Conservation (phyloP, 2,113 vertebrate species). For the Oryzias celebensis region DNA sequence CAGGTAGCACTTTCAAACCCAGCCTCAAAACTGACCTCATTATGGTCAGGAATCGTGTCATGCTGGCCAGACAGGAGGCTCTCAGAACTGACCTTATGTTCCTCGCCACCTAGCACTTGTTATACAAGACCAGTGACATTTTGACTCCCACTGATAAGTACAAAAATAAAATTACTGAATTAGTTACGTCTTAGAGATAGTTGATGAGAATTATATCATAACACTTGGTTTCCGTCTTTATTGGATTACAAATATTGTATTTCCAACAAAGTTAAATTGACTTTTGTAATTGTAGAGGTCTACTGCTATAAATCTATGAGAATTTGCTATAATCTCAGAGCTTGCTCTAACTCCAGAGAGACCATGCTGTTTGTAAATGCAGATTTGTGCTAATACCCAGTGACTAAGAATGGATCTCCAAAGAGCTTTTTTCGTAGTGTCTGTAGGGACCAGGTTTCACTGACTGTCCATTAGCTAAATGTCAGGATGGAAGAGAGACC, state of each 20-base stretch:
- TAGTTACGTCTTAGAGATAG: neutral
- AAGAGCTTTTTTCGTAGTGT: conserved; percentile 16
- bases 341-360: conserved; percentile 10
- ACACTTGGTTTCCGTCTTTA: neutral
- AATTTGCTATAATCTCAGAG: conserved; percentile 17
- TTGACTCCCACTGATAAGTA: conserved; percentile 9
- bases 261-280: neutral
- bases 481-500: conserved; percentile 13
- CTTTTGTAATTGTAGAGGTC: neutral
- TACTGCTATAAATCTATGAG: neutral
- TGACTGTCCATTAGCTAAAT: conserved; percentile 24
- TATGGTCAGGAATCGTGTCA: conserved; percentile 26
- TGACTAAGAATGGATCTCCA: conserved; percentile 32
- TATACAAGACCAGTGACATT: conserved; percentile 28
- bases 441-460: conserved; percentile 16
- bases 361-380: conserved; percentile 26
- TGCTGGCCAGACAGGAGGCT: conserved; percentile 23
- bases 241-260: no score
- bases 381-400: conserved; percentile 34
- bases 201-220: conserved; percentile 11
- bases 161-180: neutral
- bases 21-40: conserved; percentile 40
- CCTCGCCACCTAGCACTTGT: conserved; percentile 28
- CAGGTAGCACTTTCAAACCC: conserved; percentile 16
- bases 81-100: conserved; percentile 22